These are phyloP conservation scores for Pseudomyrmex pallidus DNA, from an alignment of 1,140 invertebrate species.

Conservation along the genomic window DNA sequence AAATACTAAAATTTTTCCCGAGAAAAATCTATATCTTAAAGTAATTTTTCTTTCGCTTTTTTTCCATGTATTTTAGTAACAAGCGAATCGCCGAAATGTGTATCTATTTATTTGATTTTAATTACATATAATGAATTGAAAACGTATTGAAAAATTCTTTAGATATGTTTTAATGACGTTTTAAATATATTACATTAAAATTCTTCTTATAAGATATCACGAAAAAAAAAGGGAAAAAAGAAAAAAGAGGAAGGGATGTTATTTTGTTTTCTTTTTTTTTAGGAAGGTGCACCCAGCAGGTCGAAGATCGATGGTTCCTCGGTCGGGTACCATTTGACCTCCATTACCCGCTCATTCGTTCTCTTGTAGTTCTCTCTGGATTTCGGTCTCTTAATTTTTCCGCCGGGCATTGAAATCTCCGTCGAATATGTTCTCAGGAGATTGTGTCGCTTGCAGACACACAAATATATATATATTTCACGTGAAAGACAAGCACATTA, in stretches of 20 bases:
- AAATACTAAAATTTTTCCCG: not conserved
- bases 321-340: constrained; percentile 53
- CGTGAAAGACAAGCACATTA: not conserved
- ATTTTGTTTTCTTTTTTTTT: constrained; percentile 56
- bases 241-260: constrained; percentile 14
- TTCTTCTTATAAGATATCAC: not conserved
- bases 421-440: constrained; percentile 9
- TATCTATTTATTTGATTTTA: too few relatives aligned
- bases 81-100: too few relatives aligned
- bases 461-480: not conserved
- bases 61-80: too few relatives aligned
- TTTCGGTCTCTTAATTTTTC: constrained; percentile 52
- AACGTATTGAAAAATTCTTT: not conserved
- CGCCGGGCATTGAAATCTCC: constrained; percentile 19
- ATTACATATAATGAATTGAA: too few relatives aligned
- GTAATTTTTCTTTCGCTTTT: too few relatives aligned
- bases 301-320: constrained; percentile 52
- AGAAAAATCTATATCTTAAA: too few relatives aligned
- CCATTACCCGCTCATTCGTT: constrained; percentile 58
- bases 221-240: not conserved
- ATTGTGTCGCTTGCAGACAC: not conserved
- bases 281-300: constrained; percentile 29
- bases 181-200: not conserved
- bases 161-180: not conserved
- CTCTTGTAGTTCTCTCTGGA: constrained; percentile 23